These are phyloP conservation scores for Hydropotes inermis DNA, from an alignment of 2,113 vertebrate species.

Conservation along the genomic window DNA sequence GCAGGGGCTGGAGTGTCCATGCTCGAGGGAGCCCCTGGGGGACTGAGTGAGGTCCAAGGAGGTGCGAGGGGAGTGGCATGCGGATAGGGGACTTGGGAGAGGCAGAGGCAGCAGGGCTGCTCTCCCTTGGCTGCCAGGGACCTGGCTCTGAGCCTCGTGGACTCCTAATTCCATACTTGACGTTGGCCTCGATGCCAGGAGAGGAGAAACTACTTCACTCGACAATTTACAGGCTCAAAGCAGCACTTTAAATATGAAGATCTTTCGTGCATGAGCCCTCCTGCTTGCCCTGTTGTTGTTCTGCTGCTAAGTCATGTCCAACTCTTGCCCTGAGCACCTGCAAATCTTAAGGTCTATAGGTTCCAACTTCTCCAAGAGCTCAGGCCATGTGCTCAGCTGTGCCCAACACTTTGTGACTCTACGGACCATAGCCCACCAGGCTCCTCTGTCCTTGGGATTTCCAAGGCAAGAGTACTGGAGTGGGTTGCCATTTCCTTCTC, in stretches of 20 bases:
- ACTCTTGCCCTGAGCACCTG: not conserved
- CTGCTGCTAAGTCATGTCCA: not conserved
- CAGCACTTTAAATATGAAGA: not conserved
- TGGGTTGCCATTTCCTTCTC: not conserved
- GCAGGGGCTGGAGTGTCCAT: accelerated
- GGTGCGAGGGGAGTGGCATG: accelerated
- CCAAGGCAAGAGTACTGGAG: not conserved
- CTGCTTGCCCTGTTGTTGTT: not conserved
- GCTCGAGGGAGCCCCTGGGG: accelerated
- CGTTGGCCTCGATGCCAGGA: not conserved
- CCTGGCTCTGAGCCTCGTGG: not conserved
- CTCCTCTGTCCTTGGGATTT: not conserved
- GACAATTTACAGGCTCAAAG: not conserved
- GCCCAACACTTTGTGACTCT: not conserved
- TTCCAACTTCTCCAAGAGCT: not conserved
- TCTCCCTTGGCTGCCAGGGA: not conserved
- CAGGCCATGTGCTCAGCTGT: not conserved
- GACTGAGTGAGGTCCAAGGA: no score
- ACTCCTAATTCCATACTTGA: not conserved
- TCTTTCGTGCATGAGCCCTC: accelerated
- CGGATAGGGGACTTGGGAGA: accelerated
- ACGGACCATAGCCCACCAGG: not conserved
- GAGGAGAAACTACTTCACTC: not conserved
- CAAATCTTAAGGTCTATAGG: not conserved
- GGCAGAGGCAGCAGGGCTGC: accelerated